These are phyloP conservation scores for Thereva nobilitata DNA, from an alignment of 2,888 invertebrate species.

Conservation along the genomic window DNA sequence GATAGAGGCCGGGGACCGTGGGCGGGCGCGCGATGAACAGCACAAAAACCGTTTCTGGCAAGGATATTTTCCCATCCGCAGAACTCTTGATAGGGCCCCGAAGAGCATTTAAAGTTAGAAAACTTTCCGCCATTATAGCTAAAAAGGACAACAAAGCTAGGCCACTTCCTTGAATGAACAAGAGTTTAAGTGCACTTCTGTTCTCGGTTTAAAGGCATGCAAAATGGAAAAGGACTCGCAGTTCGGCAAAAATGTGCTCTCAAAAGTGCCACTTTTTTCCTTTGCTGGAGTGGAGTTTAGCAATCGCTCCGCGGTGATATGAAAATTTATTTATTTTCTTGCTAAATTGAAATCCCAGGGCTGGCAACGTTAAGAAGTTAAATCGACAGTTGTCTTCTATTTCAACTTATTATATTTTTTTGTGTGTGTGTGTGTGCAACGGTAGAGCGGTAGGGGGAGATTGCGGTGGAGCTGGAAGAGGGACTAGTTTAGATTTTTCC, in stretches of 20 bases:
- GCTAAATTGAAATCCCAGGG: conserved; percentile 7
- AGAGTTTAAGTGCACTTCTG: conserved; percentile 31
- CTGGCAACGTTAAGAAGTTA: conserved; percentile 8
- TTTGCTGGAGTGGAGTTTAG: conserved; percentile 10
- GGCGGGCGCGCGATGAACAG: neutral
- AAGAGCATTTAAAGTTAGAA: conserved; percentile 30
- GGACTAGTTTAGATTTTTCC: too few relatives aligned
- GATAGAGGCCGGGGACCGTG: too few relatives aligned
- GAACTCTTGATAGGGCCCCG: conserved; percentile 23
- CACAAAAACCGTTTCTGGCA: conserved; percentile 12
- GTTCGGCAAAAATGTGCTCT: neutral
- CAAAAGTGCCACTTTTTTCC: conserved; percentile 22
- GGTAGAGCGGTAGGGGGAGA: too few relatives aligned
- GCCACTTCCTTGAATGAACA: conserved; percentile 22
- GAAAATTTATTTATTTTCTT: conserved; percentile 24
- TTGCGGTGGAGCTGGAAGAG: too few relatives aligned
- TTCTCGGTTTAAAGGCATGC: conserved; percentile 22
- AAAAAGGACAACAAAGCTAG: conserved; percentile 28
- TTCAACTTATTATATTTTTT: too few relatives aligned
- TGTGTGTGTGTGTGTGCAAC: too few relatives aligned
- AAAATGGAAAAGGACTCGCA: conserved; percentile 15
- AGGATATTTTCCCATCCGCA: conserved; percentile 11
- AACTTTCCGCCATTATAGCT: conserved; percentile 26
- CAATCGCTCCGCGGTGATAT: conserved; percentile 21
- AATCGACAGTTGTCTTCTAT: neutral